phyloP scores from a whole-genome alignment of 2,888 invertebrate genomes.

The Drosophila fulvimacula region DNA sequence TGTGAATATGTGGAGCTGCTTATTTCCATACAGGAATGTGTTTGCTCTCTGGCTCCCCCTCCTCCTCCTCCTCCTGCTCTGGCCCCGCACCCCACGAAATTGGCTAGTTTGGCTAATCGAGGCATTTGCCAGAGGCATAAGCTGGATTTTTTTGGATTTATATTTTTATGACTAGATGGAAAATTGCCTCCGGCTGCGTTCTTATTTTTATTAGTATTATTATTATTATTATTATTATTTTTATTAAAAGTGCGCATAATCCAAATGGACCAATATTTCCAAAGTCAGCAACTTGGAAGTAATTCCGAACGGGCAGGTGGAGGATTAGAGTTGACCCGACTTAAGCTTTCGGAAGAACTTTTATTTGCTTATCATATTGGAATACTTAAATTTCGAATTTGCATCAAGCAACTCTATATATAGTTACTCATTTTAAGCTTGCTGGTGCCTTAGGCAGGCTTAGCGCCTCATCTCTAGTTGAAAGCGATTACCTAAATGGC shows the following conservation, averaged over 20 bases:
- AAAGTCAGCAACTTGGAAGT: constrained; percentile 51
- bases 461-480: not conserved
- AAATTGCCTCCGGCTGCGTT: constrained; percentile 61
- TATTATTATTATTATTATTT: constrained; percentile 41
- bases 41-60: constrained; percentile 5
- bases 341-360: not conserved
- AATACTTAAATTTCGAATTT: not conserved
- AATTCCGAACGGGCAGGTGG: constrained; percentile 47
- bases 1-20: constrained; percentile 55
- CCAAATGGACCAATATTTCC: constrained; percentile 36
- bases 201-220: constrained; percentile 51
- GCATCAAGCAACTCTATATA: not conserved
- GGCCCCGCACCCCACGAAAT: constrained; percentile 45
- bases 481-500: not conserved
- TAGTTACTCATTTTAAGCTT: not conserved
- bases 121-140: constrained; percentile 66
- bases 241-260: constrained; percentile 46
- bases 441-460: not conserved
- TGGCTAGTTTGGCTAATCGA: constrained; percentile 77
- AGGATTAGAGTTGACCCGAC: constrained; percentile 11
- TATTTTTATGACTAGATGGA: constrained; percentile 49
- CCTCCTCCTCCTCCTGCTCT: not conserved
- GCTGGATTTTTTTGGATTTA: constrained; percentile 60
- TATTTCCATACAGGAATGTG: constrained; percentile 70
- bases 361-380: constrained; percentile 6